Evolutionary conservation across 2,113 vertebrate species (phyloP).

Genomic region (Perognathus longimembris): DNA sequence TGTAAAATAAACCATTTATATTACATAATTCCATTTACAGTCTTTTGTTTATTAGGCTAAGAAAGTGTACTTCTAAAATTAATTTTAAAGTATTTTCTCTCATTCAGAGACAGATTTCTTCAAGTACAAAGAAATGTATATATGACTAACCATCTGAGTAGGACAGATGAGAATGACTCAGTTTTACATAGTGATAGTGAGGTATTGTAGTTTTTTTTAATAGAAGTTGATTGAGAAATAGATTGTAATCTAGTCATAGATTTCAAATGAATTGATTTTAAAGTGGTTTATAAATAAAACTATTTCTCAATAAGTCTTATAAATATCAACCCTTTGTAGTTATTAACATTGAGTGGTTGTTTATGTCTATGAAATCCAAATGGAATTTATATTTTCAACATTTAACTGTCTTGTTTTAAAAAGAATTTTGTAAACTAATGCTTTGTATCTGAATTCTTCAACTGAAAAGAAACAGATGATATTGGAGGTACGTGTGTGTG

Average conservation of each 20-base stretch:
- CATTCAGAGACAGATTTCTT: conserved; percentile 33
- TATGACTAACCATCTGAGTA: conserved; percentile 60
- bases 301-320: background rate
- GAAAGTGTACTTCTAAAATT: conserved; percentile 13
- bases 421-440: background rate
- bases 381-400: conserved; percentile 3
- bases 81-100: conserved; percentile 32
- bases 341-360: background rate
- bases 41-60: background rate
- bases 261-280: background rate
- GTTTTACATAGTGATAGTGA: conserved; percentile 57
- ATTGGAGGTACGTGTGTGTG: background rate
- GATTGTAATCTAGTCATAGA: background rate
- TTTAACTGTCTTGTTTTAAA: background rate
- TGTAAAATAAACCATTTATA: conserved; percentile 28
- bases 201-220: background rate
- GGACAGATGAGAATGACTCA: conserved; percentile 55
- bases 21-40: background rate
- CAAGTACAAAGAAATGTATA: background rate
- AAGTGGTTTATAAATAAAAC: conserved; percentile 20
- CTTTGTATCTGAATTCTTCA: background rate
- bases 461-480: background rate
- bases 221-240: background rate
- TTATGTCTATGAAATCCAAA: conserved; percentile 7
- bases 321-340: background rate